A percentile compares a stretch with the other conserved stretches of the same genome.
Evolutionary conservation across 2,888 invertebrate species (phyloP).

Genomic region (Conus canariensis): DNA sequence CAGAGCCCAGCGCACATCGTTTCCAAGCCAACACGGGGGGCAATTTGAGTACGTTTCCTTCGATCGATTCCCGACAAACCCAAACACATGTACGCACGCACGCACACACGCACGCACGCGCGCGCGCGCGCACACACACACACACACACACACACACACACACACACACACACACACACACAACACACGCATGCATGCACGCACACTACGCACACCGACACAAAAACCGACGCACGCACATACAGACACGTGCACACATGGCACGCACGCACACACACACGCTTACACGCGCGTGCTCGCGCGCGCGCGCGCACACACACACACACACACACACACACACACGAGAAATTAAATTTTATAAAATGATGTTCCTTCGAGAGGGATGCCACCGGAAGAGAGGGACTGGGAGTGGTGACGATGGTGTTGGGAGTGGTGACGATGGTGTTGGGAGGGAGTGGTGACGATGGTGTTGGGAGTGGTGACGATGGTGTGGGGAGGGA

Average conservation of each 20-base stretch:
- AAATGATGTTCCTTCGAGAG: too few relatives aligned
- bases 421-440: too few relatives aligned
- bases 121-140: not conserved
- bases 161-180: conserved; percentile 9
- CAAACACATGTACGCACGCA: not conserved
- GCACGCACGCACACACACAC: not conserved
- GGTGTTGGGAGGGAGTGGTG: too few relatives aligned
- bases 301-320: not conserved
- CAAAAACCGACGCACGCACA: too few relatives aligned
- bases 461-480: too few relatives aligned
- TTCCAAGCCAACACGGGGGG: too few relatives aligned
- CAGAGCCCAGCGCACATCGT: too few relatives aligned
- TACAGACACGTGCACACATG: not conserved
- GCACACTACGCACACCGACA: not conserved
- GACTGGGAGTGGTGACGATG: too few relatives aligned
- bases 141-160: not conserved
- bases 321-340: not conserved
- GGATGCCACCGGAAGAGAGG: too few relatives aligned
- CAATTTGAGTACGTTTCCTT: too few relatives aligned
- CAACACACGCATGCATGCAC: not conserved
- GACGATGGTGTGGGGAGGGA: too few relatives aligned
- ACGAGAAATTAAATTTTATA: not conserved
- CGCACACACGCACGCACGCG: not conserved
- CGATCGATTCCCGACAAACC: too few relatives aligned
- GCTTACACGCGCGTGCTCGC: not conserved